A percentile compares a stretch with the other conserved stretches of the same genome.
Evolutionary conservation across 2,113 vertebrate genomes (phyloP).

Genomic region (Rhynchomys soricoides): DNA sequence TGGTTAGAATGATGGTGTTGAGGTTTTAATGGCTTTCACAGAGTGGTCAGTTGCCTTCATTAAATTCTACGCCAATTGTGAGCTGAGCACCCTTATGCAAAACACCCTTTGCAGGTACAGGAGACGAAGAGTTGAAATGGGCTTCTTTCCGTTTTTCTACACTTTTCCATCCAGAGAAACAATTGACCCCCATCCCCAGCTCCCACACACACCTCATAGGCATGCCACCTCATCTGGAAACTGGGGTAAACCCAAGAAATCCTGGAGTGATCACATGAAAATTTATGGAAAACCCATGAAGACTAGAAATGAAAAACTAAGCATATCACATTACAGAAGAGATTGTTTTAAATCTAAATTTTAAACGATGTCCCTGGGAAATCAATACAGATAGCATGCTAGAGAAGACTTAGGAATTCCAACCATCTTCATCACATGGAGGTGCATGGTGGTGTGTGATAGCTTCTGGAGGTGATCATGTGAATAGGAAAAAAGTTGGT

Average conservation of each 20-base stretch:
- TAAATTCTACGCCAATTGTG: slow-evolving; percentile 75
- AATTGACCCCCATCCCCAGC: not conserved
- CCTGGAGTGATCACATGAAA: slow-evolving; percentile 49
- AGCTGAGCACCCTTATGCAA: slow-evolving; percentile 70
- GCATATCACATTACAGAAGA: not conserved
- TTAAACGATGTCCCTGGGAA: slow-evolving; percentile 53
- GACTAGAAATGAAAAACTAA: slow-evolving; percentile 29
- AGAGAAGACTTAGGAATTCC: not conserved
- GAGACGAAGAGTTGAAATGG: not conserved
- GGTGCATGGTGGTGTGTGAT: not conserved
- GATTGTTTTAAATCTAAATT: slow-evolving; percentile 61
- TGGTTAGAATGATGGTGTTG: slow-evolving; percentile 69
- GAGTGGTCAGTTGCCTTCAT: slow-evolving; percentile 67
- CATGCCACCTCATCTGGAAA: slow-evolving; percentile 1
- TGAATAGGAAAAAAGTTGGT: not conserved
- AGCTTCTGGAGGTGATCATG: not conserved
- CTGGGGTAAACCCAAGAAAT: slow-evolving; percentile 45
- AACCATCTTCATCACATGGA: not conserved
- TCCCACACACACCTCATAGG: not conserved
- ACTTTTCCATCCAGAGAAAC: not conserved
- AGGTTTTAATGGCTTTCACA: slow-evolving; percentile 81
- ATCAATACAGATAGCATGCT: not conserved
- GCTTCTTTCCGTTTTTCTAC: not conserved
- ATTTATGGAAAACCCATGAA: slow-evolving; percentile 22
- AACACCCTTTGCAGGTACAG: slow-evolving; percentile 65